Evolutionary conservation across 2,797 vertebrate species (phyloP), one percentile per base, ranked within the genome.

Genomic region (Amniataba percoides): DNA sequence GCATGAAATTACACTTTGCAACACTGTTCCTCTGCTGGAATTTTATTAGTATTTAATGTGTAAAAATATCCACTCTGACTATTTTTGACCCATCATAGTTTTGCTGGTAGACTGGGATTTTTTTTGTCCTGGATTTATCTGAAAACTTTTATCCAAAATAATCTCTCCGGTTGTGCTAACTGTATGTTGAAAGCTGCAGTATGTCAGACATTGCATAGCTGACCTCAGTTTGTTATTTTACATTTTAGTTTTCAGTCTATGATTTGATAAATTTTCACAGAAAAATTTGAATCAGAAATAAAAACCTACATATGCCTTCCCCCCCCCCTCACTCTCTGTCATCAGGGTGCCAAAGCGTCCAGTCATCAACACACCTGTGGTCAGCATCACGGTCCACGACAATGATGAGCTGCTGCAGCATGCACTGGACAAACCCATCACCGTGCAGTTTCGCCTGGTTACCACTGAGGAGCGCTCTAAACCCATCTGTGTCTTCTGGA

Each of bases 401-500:
- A 96, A 95, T 0, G 96, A 96, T 0, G 93, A 95, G 74, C 89
- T 92, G 75, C 91, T 95, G 61, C 95, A 95, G 21, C 95, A 93
- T 7, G 52, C 81, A 0, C 92, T 98, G 90, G 96, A 97, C 86
- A 96, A 97, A 84, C 98, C 98, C 0, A 94, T 99, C 94, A 97
- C 95, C 0, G 97, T 99, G 91, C 97, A 98, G 92, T 99, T 99
- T 91, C 96, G 96, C 40, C 94, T 99, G 75, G 94, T 98, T 71
- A 87, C 97, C 93, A 97, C 96, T 0, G 96, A 98, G 94, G 97
- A 99, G 89, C 95, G 98, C 81, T 97, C 97, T 74, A 99, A 99
- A 76, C 98, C 98, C 90, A 97, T 98, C 93, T 99, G 98, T 2
- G 98, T 99, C 67, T 98, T 98, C 95, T 99, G 98, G 98, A 99